Percentiles rank a stretch among this genome's conserved stretches.
phyloP scores from a whole-genome alignment of 2,888 invertebrate species.

The Melinaea menophilus region DNA sequence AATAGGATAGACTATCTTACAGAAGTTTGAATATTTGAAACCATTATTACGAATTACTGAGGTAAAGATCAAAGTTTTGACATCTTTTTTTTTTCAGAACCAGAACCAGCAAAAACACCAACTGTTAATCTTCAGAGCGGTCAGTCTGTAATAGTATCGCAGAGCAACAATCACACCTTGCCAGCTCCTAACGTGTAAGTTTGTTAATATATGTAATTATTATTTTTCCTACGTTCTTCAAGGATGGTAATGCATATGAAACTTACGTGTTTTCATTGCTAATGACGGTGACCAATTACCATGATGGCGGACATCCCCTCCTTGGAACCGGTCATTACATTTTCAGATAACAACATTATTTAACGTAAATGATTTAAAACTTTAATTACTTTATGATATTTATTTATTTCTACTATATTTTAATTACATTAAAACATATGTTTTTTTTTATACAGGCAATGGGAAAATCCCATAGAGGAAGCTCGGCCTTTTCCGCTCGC shows the following conservation, averaged over 20 bases:
- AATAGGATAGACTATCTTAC: no score
- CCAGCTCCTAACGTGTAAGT: constrained; percentile 61
- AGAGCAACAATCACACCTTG: constrained; percentile 55
- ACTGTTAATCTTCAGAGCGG: constrained; percentile 42
- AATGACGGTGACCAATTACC: no score
- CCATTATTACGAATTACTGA: constrained; percentile 14
- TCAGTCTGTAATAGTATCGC: constrained; percentile 72
- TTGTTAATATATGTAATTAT: neutral
- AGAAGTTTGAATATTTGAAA: no score
- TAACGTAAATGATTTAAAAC: no score
- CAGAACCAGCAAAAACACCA: constrained; percentile 35
- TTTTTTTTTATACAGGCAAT: constrained; percentile 30
- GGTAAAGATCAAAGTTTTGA: constrained; percentile 38
- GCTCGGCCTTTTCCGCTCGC: constrained; percentile 84
- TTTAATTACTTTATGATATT: neutral
- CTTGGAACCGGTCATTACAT: no score
- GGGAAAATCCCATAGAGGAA: constrained; percentile 59
- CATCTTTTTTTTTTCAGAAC: constrained; percentile 14
- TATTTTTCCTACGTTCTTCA: no score
- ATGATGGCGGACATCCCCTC: no score
- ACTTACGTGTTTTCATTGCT: no score
- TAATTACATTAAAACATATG: no score
- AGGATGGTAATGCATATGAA: no score
- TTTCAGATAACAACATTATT: no score
- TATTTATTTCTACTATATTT: constrained; percentile 3